Evolutionary conservation across 2,113 vertebrate genomes (phyloP).

Genomic region (Perca flavescens): DNA sequence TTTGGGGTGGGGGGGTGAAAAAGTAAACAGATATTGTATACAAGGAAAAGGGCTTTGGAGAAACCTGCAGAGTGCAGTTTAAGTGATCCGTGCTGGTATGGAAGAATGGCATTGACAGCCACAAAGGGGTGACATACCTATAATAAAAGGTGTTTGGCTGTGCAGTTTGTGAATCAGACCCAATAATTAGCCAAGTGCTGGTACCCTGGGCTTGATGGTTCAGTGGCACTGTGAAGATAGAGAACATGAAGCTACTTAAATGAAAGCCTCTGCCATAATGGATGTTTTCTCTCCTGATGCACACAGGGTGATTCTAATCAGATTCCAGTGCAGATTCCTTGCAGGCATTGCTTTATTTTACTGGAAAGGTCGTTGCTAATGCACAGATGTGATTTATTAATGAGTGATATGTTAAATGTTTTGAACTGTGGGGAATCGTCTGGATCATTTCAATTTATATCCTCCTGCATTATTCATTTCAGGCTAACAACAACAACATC

Average conservation of each 20-base stretch:
- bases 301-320: slow-evolving; percentile 69
- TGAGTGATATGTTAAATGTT: too few relatives aligned
- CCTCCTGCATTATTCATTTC: background rate
- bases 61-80: slow-evolving; percentile 58
- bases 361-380: slow-evolving; percentile 22
- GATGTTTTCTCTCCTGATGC: slow-evolving; percentile 70
- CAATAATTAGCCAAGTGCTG: slow-evolving; percentile 82
- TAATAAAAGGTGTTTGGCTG: slow-evolving; percentile 72
- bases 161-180: slow-evolving; percentile 76
- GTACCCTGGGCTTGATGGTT: slow-evolving; percentile 84
- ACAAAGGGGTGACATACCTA: slow-evolving; percentile 70
- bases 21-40: slow-evolving; percentile 54
- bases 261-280: slow-evolving; percentile 77
- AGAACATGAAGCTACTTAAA: slow-evolving; percentile 79
- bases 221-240: slow-evolving; percentile 69
- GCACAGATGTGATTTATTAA: background rate
- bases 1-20: background rate
- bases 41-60: slow-evolving; percentile 33
- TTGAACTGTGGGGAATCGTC: background rate
- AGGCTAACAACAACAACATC: background rate
- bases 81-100: slow-evolving; percentile 66
- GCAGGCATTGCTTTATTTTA: slow-evolving; percentile 40
- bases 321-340: slow-evolving; percentile 45
- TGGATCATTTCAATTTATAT: background rate
- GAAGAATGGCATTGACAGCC: slow-evolving; percentile 73